Percentiles rank a stretch among this genome's conserved stretches.
phyloP scores from a whole-genome alignment of 1,140 invertebrate genomes.

The Macrosteles quadrilineatus region DNA sequence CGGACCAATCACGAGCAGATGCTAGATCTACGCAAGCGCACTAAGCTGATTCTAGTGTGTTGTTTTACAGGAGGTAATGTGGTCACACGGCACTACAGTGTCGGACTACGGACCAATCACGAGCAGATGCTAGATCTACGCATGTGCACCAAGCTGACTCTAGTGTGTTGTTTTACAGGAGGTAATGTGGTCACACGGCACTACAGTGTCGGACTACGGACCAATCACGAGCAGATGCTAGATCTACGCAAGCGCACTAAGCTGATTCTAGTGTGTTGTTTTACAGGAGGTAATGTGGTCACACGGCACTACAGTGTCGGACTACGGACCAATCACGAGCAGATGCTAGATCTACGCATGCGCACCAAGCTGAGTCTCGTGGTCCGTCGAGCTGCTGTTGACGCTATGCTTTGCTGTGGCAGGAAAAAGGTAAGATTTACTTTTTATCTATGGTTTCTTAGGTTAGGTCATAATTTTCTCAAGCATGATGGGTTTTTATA shows the following conservation, averaged over 20 bases:
- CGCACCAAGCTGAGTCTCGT: constrained; percentile 29
- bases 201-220: constrained; percentile 18
- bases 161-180: background rate
- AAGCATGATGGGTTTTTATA: no score
- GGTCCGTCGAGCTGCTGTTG: constrained; percentile 29
- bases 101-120: constrained; percentile 26
- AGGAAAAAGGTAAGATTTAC: constrained; percentile 43
- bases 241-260: no score
- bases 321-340: constrained; percentile 24
- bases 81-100: constrained; percentile 16
- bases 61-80: constrained; percentile 4
- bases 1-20: constrained; percentile 24
- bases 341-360: constrained; percentile 32
- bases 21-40: constrained; percentile 28
- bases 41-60: constrained; percentile 21
- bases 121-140: background rate
- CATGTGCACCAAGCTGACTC: no score
- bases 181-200: constrained; percentile 12
- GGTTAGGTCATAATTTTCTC: no score
- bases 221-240: constrained; percentile 25
- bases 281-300: constrained; percentile 7
- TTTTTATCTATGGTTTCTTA: background rate
- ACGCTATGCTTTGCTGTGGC: constrained; percentile 47
- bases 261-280: background rate
- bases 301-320: constrained; percentile 17